Evolutionary conservation across 2,888 invertebrate species (phyloP), one percentile per base, ranked within the genome.

Genomic region (Theodoxus fluviatilis): DNA sequence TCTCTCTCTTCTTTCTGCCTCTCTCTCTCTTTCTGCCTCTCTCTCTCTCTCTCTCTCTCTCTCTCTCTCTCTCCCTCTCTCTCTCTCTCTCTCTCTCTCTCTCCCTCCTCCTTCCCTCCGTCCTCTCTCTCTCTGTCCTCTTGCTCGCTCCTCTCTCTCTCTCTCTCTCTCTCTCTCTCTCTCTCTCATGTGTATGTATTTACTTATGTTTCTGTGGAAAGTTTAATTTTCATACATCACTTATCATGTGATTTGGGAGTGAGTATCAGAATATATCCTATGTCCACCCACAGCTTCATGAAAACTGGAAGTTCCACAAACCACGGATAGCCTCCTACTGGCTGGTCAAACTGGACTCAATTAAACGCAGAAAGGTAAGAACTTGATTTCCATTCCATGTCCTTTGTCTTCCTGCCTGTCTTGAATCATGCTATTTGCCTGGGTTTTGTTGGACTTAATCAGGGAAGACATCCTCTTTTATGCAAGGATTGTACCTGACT

Each of bases 231-330:
- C n/a, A n/a, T n/a, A n/a, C n/a, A n/a, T n/a, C 6, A 28, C 33
- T 15, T 6, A 28, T 59, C 18, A 25, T 57, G 2, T 25, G 57
- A 1, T 25, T n/a, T 57, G 57, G 15, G 18, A 7, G 33, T 18
- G 18, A 3, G n/a, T 35, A 35, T 35, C n/a, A n/a, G 2, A 3
- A 38, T 25, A 9, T 57, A 28, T 28, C 28, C 25, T 9, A 2
- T 43, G 28, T 28, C 7, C 43, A 7, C 18, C 18, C 79, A 7
- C 77, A 86, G 86, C 69, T 86, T 40, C 79, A 83, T 79, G 85
- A 85, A 67, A 85, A 86, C 74, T 86, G 86, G 86, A 86, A 85
- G 70, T 84, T 82, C 68, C 85, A 87, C 76, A 87, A 87, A 70
- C 84, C 86, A 25, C 80, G 84, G 75, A 81, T 87, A 75, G 86